These are phyloP conservation scores for Lindbergichthys nudifrons DNA, from an alignment of 2,797 vertebrate genomes.

Conservation along the genomic window DNA sequence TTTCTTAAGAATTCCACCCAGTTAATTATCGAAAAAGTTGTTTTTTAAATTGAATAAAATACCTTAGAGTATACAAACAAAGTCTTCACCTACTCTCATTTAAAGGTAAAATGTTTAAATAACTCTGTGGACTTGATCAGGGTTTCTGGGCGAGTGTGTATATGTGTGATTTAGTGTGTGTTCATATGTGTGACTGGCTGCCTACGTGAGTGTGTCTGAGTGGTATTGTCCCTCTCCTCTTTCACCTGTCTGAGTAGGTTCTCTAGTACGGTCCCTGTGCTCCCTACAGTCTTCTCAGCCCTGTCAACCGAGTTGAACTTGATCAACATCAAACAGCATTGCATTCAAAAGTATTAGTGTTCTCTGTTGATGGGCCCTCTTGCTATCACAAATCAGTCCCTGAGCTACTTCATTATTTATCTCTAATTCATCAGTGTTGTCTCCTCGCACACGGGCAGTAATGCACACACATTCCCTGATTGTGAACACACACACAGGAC, in stretches of 20 bases:
- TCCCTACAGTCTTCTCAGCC: slow-evolving; percentile 84
- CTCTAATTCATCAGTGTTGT: slow-evolving; percentile 86
- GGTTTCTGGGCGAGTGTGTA: slow-evolving; percentile 31
- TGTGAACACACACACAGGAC: slow-evolving; percentile 58
- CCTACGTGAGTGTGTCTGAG: slow-evolving; percentile 75
- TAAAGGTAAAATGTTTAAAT: slow-evolving; percentile 72
- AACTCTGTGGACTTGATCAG: slow-evolving; percentile 62
- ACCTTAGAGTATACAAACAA: slow-evolving; percentile 33
- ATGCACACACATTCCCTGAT: slow-evolving; percentile 72
- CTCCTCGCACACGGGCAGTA: slow-evolving; percentile 76
- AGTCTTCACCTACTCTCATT: slow-evolving; percentile 53
- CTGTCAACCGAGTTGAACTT: slow-evolving; percentile 86
- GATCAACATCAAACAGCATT: slow-evolving; percentile 87
- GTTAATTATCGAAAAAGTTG: slow-evolving; percentile 53
- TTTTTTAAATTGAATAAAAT: slow-evolving; percentile 24
- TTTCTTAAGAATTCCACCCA: slow-evolving; percentile 45
- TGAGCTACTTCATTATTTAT: slow-evolving; percentile 86
- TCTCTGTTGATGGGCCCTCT: slow-evolving; percentile 86
- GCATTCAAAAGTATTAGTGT: slow-evolving; percentile 87
- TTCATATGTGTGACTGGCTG: slow-evolving; percentile 64
- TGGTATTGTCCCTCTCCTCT: slow-evolving; percentile 85
- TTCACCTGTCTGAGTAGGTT: slow-evolving; percentile 87
- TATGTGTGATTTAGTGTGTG: slow-evolving; percentile 34
- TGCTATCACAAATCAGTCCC: slow-evolving; percentile 86
- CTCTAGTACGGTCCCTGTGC: slow-evolving; percentile 78